phyloP scores from a whole-genome alignment of 2,797 vertebrate genomes.

The Liasis olivaceus region DNA sequence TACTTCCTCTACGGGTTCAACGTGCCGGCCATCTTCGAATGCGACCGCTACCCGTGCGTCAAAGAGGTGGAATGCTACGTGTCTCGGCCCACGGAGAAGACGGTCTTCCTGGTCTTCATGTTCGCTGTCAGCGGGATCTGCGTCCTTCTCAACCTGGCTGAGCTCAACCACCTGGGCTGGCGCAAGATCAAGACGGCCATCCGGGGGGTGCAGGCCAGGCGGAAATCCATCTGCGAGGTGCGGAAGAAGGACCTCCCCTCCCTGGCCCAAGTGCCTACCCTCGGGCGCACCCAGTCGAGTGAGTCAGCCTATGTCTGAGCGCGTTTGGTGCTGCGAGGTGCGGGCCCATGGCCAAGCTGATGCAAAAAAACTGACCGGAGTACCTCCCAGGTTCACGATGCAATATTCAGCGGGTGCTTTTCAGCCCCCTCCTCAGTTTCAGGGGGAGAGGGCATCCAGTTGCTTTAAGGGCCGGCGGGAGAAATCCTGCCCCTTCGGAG shows the following conservation, averaged over 20 bases:
- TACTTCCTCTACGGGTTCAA: slow-evolving; percentile 91
- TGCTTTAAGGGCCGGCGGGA: slow-evolving; percentile 8
- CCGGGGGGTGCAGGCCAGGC: slow-evolving; percentile 81
- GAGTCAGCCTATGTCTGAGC: slow-evolving; percentile 88
- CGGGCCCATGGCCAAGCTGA: neutral
- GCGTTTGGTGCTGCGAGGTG: rapidly evolving
- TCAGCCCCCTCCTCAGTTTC: neutral
- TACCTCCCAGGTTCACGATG: neutral
- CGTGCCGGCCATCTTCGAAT: slow-evolving; percentile 85
- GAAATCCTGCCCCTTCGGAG: neutral
- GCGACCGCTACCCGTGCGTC: slow-evolving; percentile 87
- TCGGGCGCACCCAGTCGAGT: slow-evolving; percentile 88
- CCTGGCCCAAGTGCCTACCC: slow-evolving; percentile 78
- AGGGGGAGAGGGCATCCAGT: neutral
- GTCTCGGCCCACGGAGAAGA: slow-evolving; percentile 89
- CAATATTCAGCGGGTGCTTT: slow-evolving; percentile 16
- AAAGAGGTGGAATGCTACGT: slow-evolving; percentile 93
- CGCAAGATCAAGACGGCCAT: slow-evolving; percentile 86
- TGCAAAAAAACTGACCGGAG: neutral
- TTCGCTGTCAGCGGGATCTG: slow-evolving; percentile 90
- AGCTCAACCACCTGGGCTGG: slow-evolving; percentile 92
- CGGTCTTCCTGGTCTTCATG: slow-evolving; percentile 90
- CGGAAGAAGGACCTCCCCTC: slow-evolving; percentile 83
- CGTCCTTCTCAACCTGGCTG: slow-evolving; percentile 88
- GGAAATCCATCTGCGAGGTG: slow-evolving; percentile 84